Conservation (phyloP, 2,113 vertebrate genomes). For the Catagonus wagneri region DNA sequence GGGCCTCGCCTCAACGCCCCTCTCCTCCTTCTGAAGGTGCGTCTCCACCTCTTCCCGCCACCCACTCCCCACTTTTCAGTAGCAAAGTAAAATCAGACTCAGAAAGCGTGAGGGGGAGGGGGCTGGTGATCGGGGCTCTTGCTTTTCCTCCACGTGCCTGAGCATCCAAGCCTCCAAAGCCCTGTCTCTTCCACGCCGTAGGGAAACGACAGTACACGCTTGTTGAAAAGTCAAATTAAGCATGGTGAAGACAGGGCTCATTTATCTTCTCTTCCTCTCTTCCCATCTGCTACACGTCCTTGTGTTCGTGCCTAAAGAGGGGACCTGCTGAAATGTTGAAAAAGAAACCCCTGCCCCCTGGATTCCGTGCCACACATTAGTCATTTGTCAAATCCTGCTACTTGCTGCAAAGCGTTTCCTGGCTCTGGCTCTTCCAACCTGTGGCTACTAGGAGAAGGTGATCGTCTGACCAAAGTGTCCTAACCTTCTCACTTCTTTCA, state of each 20-base stretch:
- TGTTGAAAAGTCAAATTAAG: conserved; percentile 67
- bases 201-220: neutral
- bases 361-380: neutral
- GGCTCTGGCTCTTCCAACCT: neutral
- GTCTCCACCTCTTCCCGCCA: neutral
- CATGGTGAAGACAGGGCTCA: conserved; percentile 57
- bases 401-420: neutral
- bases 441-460: rapidly evolving
- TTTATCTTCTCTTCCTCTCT: conserved; percentile 57
- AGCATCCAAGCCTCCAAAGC: neutral
- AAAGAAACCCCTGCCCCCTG: conserved; percentile 42
- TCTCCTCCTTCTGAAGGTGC: neutral
- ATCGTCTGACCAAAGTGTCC: neutral
- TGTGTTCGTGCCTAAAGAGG: neutral
- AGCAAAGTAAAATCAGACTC: neutral
- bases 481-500: neutral
- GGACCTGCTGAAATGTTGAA: conserved; percentile 20
- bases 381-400: conserved; percentile 59
- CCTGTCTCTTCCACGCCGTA: neutral
- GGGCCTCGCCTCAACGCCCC: too few relatives aligned
- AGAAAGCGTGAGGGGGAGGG: neutral
- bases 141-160: neutral
- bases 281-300: conserved; percentile 25
- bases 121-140: neutral
- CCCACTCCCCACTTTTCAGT: neutral